Percentiles rank a stretch among this genome's conserved stretches.
Evolutionary conservation across 2,797 vertebrate genomes (phyloP).

Genomic region (Poecilia gillii): DNA sequence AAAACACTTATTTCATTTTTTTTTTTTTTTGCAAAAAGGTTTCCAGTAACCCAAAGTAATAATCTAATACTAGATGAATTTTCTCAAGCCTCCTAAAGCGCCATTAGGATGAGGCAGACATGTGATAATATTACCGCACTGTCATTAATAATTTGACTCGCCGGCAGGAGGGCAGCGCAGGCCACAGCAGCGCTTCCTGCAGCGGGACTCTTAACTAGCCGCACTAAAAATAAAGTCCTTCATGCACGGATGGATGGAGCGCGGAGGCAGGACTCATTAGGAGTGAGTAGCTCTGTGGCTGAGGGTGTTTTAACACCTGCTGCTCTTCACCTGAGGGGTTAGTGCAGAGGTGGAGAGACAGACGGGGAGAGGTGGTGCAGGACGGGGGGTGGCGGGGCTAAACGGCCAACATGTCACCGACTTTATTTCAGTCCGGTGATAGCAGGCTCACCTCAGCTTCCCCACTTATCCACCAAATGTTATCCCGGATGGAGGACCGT

Average conservation of each 20-base stretch:
- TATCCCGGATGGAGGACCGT: slow-evolving; percentile 45
- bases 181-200: slow-evolving; percentile 44
- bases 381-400: slow-evolving; percentile 23
- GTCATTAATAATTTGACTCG: slow-evolving; percentile 61
- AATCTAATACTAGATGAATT: slow-evolving; percentile 5
- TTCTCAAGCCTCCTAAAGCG: slow-evolving; percentile 27
- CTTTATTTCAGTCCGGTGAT: slow-evolving; percentile 75
- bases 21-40: not conserved
- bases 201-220: slow-evolving; percentile 83
- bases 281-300: slow-evolving; percentile 75
- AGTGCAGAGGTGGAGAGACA: slow-evolving; percentile 67
- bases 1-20: slow-evolving; percentile 23
- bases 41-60: slow-evolving; percentile 1
- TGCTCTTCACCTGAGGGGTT: slow-evolving; percentile 78
- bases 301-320: slow-evolving; percentile 85
- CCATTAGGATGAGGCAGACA: slow-evolving; percentile 42
- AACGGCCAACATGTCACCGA: slow-evolving; percentile 71
- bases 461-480: slow-evolving; percentile 67
- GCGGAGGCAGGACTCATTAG: slow-evolving; percentile 75
- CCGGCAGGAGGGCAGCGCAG: slow-evolving; percentile 52
- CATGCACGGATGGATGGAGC: slow-evolving; percentile 68
- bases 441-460: slow-evolving; percentile 69
- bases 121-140: slow-evolving; percentile 57
- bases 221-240: slow-evolving; percentile 83
- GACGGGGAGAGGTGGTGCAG: slow-evolving; percentile 16